Evolutionary conservation across 2,888 invertebrate species (phyloP), one percentile per base, ranked within the genome.

Genomic region (Branchipolynoe longqiensis): DNA sequence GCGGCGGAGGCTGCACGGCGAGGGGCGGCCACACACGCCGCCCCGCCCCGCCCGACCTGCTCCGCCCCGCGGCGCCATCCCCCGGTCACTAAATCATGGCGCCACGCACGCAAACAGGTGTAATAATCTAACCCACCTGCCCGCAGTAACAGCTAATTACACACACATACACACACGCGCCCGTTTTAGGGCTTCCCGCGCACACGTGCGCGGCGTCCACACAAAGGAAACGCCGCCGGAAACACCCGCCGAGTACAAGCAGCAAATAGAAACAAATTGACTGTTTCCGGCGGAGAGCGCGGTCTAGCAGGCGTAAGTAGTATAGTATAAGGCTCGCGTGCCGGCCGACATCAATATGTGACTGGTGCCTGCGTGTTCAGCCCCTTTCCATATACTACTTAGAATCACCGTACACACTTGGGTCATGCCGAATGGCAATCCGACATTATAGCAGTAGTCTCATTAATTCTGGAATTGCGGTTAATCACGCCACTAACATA

Each of bases 121-220:
- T 25, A 18, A 25, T 69, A 69, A 69, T 36, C 22, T n/a, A 69
- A 31, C 69, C 69, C 69, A 69, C 69, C 69, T 69, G 69, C 69
- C 3, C 33, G n/a, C 36, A 14, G 14, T 18, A 69, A 69, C 38
- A 69, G 18, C 38, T 22, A 69, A 69, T 69, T 69, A 69, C 12
- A 38, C 36, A 33, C n/a, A n/a, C n/a, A n/a, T n/a, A n/a, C n/a
- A n/a, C n/a, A n/a, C n/a, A n/a, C n/a, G 22, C 69, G 22, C 36
- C 38, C 69, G 18, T 69, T 38, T 69, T 12, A 69, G 38, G 22
- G 69, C 69, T 69, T 69, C 69, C 69, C 6, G 38, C 2, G 36
- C 36, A 69, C 69, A 38, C 38, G 36, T 69, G 69, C 14, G 62
- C 12, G 62, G 3, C 25, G 6, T 62, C 25, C 31, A n/a, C 25